phyloP scores from a whole-genome alignment of 2,888 invertebrate species.

The Drosophila helvetica region DNA sequence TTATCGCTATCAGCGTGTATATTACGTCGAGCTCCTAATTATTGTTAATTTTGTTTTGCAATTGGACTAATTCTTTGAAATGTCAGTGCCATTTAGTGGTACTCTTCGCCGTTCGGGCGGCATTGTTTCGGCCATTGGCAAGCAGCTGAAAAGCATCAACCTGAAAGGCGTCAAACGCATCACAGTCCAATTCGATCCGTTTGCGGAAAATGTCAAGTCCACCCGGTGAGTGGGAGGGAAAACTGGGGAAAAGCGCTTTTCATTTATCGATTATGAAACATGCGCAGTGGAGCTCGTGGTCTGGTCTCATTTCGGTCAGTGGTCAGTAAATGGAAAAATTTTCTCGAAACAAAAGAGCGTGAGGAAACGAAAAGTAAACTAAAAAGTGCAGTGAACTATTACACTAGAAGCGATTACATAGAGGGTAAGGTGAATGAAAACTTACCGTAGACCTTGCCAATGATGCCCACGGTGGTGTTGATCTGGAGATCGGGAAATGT shows the following conservation, averaged over 20 bases:
- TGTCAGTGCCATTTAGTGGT: conserved; percentile 91
- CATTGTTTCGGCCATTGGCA: conserved; percentile 88
- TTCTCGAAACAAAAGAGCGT: conserved; percentile 55
- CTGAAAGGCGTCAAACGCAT: conserved; percentile 92
- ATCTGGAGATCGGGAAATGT: conserved; percentile 84
- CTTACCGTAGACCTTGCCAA: conserved; percentile 86
- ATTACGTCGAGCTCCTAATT: neutral
- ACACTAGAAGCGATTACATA: neutral
- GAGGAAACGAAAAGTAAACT: conserved; percentile 34
- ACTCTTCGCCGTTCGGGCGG: conserved; percentile 88
- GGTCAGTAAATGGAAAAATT: conserved; percentile 50
- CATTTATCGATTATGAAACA: conserved; percentile 72
- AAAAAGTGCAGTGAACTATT: conserved; percentile 32
- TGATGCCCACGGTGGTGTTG: conserved; percentile 85
- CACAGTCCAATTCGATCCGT: conserved; percentile 93
- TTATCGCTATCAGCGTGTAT: neutral
- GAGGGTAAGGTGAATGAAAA: conserved; percentile 22
- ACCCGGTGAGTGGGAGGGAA: conserved; percentile 84
- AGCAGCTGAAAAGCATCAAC: conserved; percentile 89
- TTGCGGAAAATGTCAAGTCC: conserved; percentile 88
- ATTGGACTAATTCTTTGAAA: conserved; percentile 82
- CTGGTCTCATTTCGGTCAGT: conserved; percentile 21
- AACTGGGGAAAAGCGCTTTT: conserved; percentile 63
- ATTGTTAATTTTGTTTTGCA: conserved; percentile 19
- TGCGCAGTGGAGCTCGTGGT: conserved; percentile 59